These are phyloP conservation scores for Poecilia gillii DNA, from an alignment of 2,797 vertebrate genomes.

Conservation along the genomic window DNA sequence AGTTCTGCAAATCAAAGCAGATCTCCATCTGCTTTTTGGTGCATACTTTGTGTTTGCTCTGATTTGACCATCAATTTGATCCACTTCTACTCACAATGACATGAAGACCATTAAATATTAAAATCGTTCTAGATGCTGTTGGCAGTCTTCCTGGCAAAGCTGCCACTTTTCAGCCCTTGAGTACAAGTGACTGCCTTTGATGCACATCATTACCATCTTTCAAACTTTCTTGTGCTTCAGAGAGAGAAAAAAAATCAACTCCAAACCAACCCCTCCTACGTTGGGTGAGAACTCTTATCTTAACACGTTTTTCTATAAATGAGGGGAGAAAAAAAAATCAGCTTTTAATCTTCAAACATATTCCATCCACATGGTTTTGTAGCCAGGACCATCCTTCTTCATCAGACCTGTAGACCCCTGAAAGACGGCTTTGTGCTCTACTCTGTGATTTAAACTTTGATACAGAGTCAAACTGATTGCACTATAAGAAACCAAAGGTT, in stretches of 20 bases:
- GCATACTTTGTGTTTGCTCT: constrained; percentile 16
- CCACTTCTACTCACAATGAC: constrained; percentile 14
- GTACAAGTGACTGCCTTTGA: constrained; percentile 48
- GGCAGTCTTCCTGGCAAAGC: constrained; percentile 17
- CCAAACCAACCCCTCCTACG: constrained; percentile 11
- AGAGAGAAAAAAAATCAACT: constrained; percentile 20
- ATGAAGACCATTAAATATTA: constrained; percentile 26
- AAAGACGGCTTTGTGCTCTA: constrained; percentile 66
- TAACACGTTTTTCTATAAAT: constrained; percentile 52
- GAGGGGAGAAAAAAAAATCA: constrained; percentile 27
- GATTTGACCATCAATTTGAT: constrained; percentile 21
- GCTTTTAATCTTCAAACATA: constrained; percentile 66
- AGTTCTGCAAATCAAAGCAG: constrained; percentile 28
- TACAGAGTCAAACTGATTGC: constrained; percentile 70
- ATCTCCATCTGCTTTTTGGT: constrained; percentile 19
- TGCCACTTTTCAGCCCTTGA: constrained; percentile 30
- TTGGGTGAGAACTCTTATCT: constrained; percentile 49
- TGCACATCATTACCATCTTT: constrained; percentile 47
- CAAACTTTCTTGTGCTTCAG: constrained; percentile 38
- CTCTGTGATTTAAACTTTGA: constrained; percentile 66
- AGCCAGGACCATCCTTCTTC: constrained; percentile 39
- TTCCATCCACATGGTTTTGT: constrained; percentile 53
- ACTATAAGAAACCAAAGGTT: constrained; percentile 64
- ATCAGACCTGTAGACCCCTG: constrained; percentile 51
- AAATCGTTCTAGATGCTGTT: constrained; percentile 17